phyloP scores from a whole-genome alignment of 2,113 vertebrate genomes.

The Odobenus rosmarus region DNA sequence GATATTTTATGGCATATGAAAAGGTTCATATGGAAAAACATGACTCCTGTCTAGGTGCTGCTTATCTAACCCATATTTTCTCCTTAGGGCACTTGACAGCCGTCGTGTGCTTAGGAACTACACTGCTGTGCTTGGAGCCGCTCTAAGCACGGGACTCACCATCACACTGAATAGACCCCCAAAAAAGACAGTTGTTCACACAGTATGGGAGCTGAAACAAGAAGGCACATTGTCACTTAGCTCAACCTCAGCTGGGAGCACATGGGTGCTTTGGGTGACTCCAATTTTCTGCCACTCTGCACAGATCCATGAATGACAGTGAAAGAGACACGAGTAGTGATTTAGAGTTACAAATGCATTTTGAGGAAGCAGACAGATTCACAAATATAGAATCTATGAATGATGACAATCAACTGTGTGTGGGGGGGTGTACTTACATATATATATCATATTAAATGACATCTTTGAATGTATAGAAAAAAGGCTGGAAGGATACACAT shows the following conservation, averaged over 20 bases:
- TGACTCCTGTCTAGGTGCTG: background rate
- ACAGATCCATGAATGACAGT: background rate
- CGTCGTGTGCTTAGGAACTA: background rate
- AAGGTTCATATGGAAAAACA: background rate
- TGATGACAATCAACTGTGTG: background rate
- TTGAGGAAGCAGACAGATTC: background rate
- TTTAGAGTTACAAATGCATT: background rate
- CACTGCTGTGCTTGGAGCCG: background rate
- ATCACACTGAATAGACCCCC: fast-evolving
- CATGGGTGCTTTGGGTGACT: fast-evolving
- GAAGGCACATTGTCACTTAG: background rate
- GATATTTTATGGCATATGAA: background rate
- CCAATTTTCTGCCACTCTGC: background rate
- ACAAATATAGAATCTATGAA: background rate
- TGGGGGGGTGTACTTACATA: background rate
- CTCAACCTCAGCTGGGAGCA: background rate
- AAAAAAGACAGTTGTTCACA: background rate
- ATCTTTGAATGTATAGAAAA: background rate
- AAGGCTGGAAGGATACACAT: background rate
- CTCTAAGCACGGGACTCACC: background rate
- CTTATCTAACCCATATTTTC: fast-evolving
- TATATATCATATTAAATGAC: background rate
- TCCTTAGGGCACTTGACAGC: background rate
- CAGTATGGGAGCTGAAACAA: background rate
- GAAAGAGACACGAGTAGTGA: background rate